Percentiles rank a stretch among this genome's conserved stretches.
These are phyloP conservation scores for Pangasius macronema DNA, from an alignment of 2,797 vertebrate species.

Conservation along the genomic window DNA sequence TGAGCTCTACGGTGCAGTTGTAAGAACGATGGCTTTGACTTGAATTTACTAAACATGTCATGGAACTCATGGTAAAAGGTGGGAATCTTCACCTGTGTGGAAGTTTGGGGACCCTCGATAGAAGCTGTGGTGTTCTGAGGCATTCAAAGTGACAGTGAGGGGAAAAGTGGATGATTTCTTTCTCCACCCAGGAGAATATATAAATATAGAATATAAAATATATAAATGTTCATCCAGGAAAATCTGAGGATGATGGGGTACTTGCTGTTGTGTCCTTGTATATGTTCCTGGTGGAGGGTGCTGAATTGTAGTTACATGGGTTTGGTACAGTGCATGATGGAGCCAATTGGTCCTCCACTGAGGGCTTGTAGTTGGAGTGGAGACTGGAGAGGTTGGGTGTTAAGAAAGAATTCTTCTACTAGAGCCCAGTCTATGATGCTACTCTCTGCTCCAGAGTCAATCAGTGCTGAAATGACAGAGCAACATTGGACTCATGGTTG, in stretches of 20 bases:
- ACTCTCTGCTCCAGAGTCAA: neutral
- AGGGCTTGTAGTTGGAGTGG: neutral
- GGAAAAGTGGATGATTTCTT: too few species aligned
- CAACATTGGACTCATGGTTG: neutral
- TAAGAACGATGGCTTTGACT: neutral
- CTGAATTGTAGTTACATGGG: too few species aligned
- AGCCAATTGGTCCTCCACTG: too few species aligned
- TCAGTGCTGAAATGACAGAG: neutral
- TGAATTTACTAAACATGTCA: neutral
- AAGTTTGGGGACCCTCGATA: neutral
- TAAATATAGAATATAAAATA: too few species aligned
- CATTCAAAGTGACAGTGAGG: neutral
- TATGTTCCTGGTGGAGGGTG: too few species aligned
- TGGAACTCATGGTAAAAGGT: neutral
- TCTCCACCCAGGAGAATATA: too few species aligned
- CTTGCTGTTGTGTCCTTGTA: too few species aligned
- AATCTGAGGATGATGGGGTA: too few species aligned
- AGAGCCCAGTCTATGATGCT: too few species aligned
- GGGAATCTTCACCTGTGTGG: neutral
- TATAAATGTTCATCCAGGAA: too few species aligned
- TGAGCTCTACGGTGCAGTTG: neutral
- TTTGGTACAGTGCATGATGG: too few species aligned
- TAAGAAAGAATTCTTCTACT: neutral
- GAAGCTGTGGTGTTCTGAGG: neutral
- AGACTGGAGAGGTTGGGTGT: neutral